Evolutionary conservation across 2,113 vertebrate genomes (phyloP).

Genomic region (Rallus limicola): DNA sequence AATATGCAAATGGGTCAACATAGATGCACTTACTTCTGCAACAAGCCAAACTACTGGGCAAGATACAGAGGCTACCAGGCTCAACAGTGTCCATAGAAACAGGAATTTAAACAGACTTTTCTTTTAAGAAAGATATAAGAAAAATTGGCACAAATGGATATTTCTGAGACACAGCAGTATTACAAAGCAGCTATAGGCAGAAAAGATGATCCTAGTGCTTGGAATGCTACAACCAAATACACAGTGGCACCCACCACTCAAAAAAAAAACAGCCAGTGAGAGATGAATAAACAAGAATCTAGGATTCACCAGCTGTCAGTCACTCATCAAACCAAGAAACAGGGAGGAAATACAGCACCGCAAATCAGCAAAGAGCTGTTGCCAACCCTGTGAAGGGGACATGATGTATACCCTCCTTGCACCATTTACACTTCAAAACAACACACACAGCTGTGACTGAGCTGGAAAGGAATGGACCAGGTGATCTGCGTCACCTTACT

Average conservation of each 20-base stretch:
- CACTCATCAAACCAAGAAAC: not conserved
- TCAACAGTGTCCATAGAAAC: not conserved
- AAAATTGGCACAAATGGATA: not conserved
- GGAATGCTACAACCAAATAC: not conserved
- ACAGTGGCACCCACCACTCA: not conserved
- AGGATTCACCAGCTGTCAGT: not conserved
- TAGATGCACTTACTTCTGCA: not conserved
- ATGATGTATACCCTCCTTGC: not conserved
- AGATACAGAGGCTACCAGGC: not conserved
- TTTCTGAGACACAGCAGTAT: not conserved
- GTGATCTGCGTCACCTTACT: not conserved
- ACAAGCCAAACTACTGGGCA: not conserved
- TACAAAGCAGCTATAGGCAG: not conserved
- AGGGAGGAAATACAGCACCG: not conserved
- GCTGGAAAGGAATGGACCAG: not conserved
- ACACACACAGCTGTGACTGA: not conserved
- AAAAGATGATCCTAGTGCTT: not conserved
- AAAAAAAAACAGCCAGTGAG: not conserved
- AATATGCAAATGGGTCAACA: not conserved
- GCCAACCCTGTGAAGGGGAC: not conserved
- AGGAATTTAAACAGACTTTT: not conserved
- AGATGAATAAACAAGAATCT: not conserved
- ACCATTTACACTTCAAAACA: not conserved
- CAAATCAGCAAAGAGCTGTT: not conserved
- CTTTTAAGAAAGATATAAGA: not conserved